phyloP scores from a whole-genome alignment of 64 coral and sea anemone genomes.

The Orbicella faveolata region DNA sequence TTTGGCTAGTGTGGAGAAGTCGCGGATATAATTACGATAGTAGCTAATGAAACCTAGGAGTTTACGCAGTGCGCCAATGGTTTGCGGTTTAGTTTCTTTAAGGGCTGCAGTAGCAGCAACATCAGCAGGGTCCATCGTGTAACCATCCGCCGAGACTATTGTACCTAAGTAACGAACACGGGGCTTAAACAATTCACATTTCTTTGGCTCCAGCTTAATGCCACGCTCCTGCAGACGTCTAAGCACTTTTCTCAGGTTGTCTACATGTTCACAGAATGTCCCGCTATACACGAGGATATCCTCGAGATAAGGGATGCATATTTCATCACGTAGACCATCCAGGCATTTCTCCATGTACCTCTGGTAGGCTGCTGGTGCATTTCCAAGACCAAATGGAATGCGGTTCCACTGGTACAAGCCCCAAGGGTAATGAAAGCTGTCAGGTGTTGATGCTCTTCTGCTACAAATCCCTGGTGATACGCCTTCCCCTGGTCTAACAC shows the following conservation, averaged over 20 bases:
- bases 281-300: conserved; percentile 8
- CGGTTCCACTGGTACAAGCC: conserved; percentile 18
- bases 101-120: conserved; percentile 1
- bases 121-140: conserved; percentile 5
- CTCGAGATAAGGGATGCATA: conserved; percentile 23
- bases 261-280: background rate
- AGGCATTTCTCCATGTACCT: conserved; percentile 26
- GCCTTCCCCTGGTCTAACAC: too few species aligned
- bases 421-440: conserved; percentile 25
- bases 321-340: conserved; percentile 8
- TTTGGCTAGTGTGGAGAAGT: conserved; percentile 24
- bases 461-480: background rate
- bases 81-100: background rate
- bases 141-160: conserved; percentile 34
- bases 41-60: conserved; percentile 15
- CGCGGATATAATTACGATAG: conserved; percentile 4
- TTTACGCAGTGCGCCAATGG: conserved; percentile 20
- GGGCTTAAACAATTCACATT: conserved; percentile 42
- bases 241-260: background rate
- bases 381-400: conserved; percentile 18
- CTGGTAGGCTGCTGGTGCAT: conserved; percentile 22
- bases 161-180: conserved; percentile 25
- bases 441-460: background rate
- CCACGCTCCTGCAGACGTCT: background rate
- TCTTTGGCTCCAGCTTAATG: conserved; percentile 44